Evolutionary conservation across 2,113 vertebrate genomes (phyloP), one percentile per base, ranked within the genome.

Genomic region (Eudyptes chrysolophus): DNA sequence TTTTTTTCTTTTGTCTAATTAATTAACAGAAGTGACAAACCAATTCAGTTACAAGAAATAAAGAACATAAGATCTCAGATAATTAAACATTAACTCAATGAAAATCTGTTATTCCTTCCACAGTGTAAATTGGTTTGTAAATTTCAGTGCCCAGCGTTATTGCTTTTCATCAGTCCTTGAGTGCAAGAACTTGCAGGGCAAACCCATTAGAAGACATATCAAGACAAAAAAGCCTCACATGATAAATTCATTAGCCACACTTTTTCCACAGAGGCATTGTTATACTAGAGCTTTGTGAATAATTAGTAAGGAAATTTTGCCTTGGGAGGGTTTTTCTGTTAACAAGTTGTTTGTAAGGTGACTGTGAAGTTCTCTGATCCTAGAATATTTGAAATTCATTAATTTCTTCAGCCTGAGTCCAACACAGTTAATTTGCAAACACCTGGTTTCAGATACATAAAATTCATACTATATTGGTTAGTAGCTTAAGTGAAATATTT

Each of bases 1-100:
- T 42, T n/a, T 38, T 88, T 69, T 65, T 94, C 24, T 55, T 91
- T 76, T 79, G 16, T 60, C 58, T 83, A 96, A 88, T 93, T 97
- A 96, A 92, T 96, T 88, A 97, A 88, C 42, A 87, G 86, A 95
- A 87, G 79, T 84, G 61, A 84, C 71, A 96, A 86, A 94, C 65
- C 75, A 87, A 96, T 95, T 95, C 60, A 27, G 52, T 86, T 77
- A 66, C 71, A 84, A 65, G 76, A 93, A 94, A 61, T 72, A 96
- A 95, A 32, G 78, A 85, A 95, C 26, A 68, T 30, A 90, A 84
- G 11, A 92, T 88, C 76, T 90, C 65, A 72, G 83, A 89, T 87
- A 92, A 97, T 95, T 93, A 96, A 94, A 87, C 77, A 94, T 88
- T 76, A 94, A 52, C 40, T 85, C 48, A 51, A 29, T 61, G 64